These are phyloP conservation scores for Babylonia areolata DNA, from an alignment of 1,140 invertebrate genomes.

Conservation along the genomic window DNA sequence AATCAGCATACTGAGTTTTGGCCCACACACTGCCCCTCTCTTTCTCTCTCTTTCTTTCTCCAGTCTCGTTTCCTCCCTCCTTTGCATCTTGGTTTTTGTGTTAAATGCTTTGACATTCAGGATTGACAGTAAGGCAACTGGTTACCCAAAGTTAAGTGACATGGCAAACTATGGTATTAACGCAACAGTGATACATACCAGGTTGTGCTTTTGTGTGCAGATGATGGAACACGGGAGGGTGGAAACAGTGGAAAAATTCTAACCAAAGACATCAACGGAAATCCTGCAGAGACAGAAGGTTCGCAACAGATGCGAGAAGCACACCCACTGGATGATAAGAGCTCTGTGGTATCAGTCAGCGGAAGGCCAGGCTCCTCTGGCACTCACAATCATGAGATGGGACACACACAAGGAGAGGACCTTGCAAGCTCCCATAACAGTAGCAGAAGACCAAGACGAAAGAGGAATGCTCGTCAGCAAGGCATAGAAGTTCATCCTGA, in stretches of 20 bases:
- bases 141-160: too few species aligned
- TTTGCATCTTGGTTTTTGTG: too few species aligned
- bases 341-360: background rate
- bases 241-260: constrained; percentile 14
- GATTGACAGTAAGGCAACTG: too few species aligned
- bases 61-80: background rate
- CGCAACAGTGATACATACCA: too few species aligned
- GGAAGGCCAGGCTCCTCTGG: background rate
- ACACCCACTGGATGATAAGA: constrained; percentile 35
- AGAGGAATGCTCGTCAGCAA: constrained; percentile 50
- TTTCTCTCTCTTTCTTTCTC: background rate
- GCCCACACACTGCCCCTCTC: background rate
- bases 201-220: constrained; percentile 17
- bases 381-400: constrained; percentile 27
- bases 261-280: constrained; percentile 51
- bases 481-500: constrained; percentile 50
- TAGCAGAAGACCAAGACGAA: background rate
- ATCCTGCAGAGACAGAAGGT: constrained; percentile 31
- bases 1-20: too few species aligned
- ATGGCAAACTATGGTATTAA: too few species aligned
- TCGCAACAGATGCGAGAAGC: constrained; percentile 62
- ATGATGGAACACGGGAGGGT: constrained; percentile 14
- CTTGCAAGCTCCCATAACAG: background rate
- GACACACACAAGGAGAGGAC: background rate
- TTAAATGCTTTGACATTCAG: too few species aligned